phyloP scores from a whole-genome alignment of 2,888 invertebrate genomes.

The Catocala nupta region DNA sequence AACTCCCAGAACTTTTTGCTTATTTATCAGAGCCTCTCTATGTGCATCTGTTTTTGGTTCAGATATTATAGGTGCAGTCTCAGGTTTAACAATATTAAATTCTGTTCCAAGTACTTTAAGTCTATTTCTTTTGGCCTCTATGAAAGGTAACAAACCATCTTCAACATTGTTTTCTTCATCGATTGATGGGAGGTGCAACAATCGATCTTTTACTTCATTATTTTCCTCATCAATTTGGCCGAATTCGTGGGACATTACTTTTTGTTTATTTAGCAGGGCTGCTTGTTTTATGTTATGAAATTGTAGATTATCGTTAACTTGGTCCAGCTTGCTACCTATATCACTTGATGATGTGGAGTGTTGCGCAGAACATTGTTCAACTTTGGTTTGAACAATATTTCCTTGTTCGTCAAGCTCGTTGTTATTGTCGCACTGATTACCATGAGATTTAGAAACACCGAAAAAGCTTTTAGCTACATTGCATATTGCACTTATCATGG shows the following conservation, averaged over 20 bases:
- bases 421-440: slow-evolving; percentile 68
- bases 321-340: slow-evolving; percentile 70
- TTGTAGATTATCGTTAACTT: slow-evolving; percentile 65
- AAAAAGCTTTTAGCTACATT: slow-evolving; percentile 76
- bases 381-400: slow-evolving; percentile 60
- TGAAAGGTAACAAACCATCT: slow-evolving; percentile 60
- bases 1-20: slow-evolving; percentile 87
- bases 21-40: slow-evolving; percentile 88
- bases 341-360: slow-evolving; percentile 68
- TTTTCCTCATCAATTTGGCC: slow-evolving; percentile 73
- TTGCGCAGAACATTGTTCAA: slow-evolving; percentile 46
- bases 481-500: slow-evolving; percentile 72
- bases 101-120: slow-evolving; percentile 73
- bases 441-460: slow-evolving; percentile 58
- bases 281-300: slow-evolving; percentile 76
- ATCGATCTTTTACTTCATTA: slow-evolving; percentile 59
- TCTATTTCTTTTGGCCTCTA: slow-evolving; percentile 75
- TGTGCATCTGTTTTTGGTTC: slow-evolving; percentile 81
- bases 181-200: slow-evolving; percentile 53
- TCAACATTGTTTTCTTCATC: slow-evolving; percentile 72
- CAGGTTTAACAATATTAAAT: slow-evolving; percentile 53
- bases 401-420: slow-evolving; percentile 75
- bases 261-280: slow-evolving; percentile 81
- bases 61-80: slow-evolving; percentile 18
- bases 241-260: slow-evolving; percentile 84